Evolutionary conservation across 1,140 invertebrate species (phyloP).

Genomic region (Magallana gigas): DNA sequence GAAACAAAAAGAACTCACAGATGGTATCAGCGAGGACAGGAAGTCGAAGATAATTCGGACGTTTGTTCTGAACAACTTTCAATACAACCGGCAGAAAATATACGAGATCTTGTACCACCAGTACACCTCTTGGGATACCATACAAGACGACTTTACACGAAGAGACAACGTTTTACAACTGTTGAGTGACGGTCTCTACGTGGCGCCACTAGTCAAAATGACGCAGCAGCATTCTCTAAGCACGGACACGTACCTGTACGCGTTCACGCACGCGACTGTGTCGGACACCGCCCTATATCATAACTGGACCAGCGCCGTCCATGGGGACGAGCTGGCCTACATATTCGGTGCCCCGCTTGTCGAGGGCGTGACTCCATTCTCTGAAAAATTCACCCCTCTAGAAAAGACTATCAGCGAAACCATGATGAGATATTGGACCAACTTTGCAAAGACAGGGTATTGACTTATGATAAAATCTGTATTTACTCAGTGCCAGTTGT

Average conservation of each 20-base stretch:
- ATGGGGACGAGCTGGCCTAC: slow-evolving; percentile 95
- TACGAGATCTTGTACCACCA: slow-evolving; percentile 98
- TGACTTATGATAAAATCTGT: neutral
- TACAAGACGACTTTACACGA: slow-evolving; percentile 84
- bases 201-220: slow-evolving; percentile 94
- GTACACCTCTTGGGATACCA: slow-evolving; percentile 82
- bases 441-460: slow-evolving; percentile 97
- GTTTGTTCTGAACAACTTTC: slow-evolving; percentile 91
- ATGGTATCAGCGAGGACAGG: slow-evolving; percentile 93
- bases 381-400: slow-evolving; percentile 92
- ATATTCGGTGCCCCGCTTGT: slow-evolving; percentile 94
- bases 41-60: slow-evolving; percentile 95
- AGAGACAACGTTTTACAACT: slow-evolving; percentile 95
- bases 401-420: slow-evolving; percentile 94
- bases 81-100: slow-evolving; percentile 95
- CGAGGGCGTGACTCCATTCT: slow-evolving; percentile 88
- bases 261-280: slow-evolving; percentile 86
- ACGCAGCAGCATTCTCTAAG: slow-evolving; percentile 90
- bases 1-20: slow-evolving; percentile 92
- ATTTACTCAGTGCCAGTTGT: no score
- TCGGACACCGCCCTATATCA: slow-evolving; percentile 86
- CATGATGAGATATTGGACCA: slow-evolving; percentile 95
- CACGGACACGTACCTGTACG: slow-evolving; percentile 74
- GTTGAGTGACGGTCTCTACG: slow-evolving; percentile 91
- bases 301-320: slow-evolving; percentile 81